A percentile compares a stretch with the other conserved stretches of the same genome.
Evolutionary conservation across 2,113 vertebrate species (phyloP).

Genomic region (Pelmatolapia mariae): DNA sequence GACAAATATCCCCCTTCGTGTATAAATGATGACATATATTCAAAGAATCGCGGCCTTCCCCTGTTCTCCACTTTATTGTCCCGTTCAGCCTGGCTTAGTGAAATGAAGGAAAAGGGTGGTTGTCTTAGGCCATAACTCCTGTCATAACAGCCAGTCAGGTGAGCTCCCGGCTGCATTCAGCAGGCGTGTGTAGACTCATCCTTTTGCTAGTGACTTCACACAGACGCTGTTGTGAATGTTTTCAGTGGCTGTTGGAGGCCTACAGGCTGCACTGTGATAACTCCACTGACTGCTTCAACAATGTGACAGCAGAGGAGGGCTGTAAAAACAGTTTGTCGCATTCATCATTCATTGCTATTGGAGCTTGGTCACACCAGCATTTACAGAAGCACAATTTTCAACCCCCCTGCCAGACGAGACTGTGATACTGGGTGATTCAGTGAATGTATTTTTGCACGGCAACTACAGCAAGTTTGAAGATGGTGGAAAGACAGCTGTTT

Average conservation of each 20-base stretch:
- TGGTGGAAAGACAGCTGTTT: background rate
- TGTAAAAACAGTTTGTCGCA: background rate
- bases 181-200: conserved; percentile 28
- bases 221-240: background rate
- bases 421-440: background rate
- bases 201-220: background rate
- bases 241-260: background rate
- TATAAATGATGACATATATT: conserved; percentile 32
- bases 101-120: background rate
- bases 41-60: background rate
- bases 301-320: background rate
- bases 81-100: background rate
- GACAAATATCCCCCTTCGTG: background rate
- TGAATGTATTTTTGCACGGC: background rate
- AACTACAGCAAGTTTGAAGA: background rate
- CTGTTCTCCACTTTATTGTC: background rate
- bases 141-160: conserved; percentile 21
- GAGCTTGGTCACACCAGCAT: background rate
- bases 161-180: background rate
- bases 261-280: background rate
- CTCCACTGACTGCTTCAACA: background rate
- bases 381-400: background rate
- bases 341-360: background rate
- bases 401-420: background rate
- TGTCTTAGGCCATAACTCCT: conserved; percentile 13